A percentile compares a stretch with the other conserved stretches of the same genome.
phyloP scores from a whole-genome alignment of 2,888 invertebrate genomes.

The Philaethria dido region DNA sequence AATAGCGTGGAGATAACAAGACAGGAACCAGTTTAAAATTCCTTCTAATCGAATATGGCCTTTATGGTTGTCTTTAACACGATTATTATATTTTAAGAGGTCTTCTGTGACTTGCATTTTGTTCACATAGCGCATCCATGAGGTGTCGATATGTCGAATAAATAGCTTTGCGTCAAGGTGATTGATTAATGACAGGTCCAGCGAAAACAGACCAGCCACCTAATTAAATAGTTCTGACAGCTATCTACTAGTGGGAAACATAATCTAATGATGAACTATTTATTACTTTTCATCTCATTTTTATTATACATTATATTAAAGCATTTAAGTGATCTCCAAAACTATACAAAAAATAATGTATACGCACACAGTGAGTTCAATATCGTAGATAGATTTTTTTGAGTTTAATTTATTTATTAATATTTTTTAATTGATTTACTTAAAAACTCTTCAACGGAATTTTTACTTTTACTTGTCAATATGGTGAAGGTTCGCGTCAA shows the following conservation, averaged over 20 bases:
- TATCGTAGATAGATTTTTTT: too few relatives aligned
- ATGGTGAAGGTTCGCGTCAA: neutral
- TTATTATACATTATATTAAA: neutral
- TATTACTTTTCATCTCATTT: constrained; percentile 41
- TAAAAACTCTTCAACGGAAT: neutral
- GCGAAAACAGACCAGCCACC: constrained; percentile 76
- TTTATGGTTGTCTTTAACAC: constrained; percentile 81
- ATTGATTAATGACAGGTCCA: constrained; percentile 80
- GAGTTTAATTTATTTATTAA: too few relatives aligned
- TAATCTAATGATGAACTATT: constrained; percentile 53
- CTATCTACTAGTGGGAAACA: constrained; percentile 51
- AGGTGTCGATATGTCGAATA: constrained; percentile 79
- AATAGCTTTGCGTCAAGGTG: constrained; percentile 66
- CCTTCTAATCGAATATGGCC: constrained; percentile 78
- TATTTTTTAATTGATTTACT: neutral
- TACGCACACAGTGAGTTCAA: too few relatives aligned
- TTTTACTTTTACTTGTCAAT: neutral
- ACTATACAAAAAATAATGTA: too few relatives aligned
- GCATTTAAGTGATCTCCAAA: neutral
- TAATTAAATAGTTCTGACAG: constrained; percentile 73
- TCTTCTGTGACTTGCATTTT: constrained; percentile 80
- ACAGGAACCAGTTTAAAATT: constrained; percentile 78
- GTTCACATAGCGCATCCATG: constrained; percentile 57
- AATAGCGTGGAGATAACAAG: constrained; percentile 74
- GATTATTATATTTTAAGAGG: constrained; percentile 83